Percentiles rank a stretch among this genome's conserved stretches.
These are phyloP conservation scores for Syncerus caffer DNA, from an alignment of 2,797 vertebrate genomes.

Conservation along the genomic window DNA sequence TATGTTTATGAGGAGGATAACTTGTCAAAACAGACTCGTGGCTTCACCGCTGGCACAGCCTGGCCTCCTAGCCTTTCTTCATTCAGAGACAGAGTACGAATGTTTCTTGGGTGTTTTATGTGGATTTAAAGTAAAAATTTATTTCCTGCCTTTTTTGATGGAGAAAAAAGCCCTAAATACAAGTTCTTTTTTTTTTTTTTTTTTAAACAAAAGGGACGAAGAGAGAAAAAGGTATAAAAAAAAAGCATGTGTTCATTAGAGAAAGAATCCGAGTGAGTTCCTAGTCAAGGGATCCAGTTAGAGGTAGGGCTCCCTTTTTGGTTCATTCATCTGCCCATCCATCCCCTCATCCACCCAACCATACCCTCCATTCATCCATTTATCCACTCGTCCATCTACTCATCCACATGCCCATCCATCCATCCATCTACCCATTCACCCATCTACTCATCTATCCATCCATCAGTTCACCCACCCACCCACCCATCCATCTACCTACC, in stretches of 20 bases:
- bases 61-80: background rate
- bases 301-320: background rate
- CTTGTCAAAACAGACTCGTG: slow-evolving; percentile 28
- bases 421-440: background rate
- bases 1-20: slow-evolving; percentile 5
- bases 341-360: background rate
- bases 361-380: too few species aligned
- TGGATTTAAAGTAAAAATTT: background rate
- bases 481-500: background rate
- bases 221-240: background rate
- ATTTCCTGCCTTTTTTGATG: background rate
- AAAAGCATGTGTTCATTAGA: background rate
- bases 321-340: background rate
- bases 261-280: background rate
- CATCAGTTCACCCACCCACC: too few species aligned
- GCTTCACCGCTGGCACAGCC: background rate
- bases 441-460: too few species aligned
- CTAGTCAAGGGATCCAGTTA: background rate
- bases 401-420: background rate
- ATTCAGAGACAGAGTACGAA: background rate
- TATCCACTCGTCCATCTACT: background rate
- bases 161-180: background rate
- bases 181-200: background rate
- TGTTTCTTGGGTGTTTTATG: background rate
- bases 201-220: background rate